Evolutionary conservation across 2,797 vertebrate genomes (phyloP).

Genomic region (Sciaenops ocellatus): DNA sequence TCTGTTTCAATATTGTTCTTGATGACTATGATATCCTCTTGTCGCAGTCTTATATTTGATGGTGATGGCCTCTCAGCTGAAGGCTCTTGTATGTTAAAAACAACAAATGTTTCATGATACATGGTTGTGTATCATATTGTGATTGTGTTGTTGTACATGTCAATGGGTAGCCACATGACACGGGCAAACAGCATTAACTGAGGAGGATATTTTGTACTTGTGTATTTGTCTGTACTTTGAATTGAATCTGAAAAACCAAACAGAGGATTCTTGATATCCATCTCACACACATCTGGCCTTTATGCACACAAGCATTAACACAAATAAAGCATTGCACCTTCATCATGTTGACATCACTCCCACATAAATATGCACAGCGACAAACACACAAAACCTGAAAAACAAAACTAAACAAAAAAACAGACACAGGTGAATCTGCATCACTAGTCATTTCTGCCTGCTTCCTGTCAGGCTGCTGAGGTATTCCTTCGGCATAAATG

Average conservation of each 20-base stretch:
- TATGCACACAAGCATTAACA: slow-evolving; percentile 55
- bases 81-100: slow-evolving; percentile 78
- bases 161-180: slow-evolving; percentile 83
- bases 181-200: slow-evolving; percentile 78
- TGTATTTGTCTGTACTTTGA: slow-evolving; percentile 79
- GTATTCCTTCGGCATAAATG: slow-evolving; percentile 44
- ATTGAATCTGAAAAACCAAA: slow-evolving; percentile 64
- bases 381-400: slow-evolving; percentile 20
- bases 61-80: slow-evolving; percentile 71
- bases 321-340: slow-evolving; percentile 37
- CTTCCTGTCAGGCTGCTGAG: slow-evolving; percentile 56
- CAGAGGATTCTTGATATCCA: slow-evolving; percentile 49
- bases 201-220: slow-evolving; percentile 82
- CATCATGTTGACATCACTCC: slow-evolving; percentile 39
- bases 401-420: neutral
- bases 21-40: slow-evolving; percentile 78
- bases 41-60: slow-evolving; percentile 79
- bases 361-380: slow-evolving; percentile 37
- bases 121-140: slow-evolving; percentile 85
- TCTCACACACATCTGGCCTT: slow-evolving; percentile 60
- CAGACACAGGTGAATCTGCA: slow-evolving; percentile 16
- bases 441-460: slow-evolving; percentile 42
- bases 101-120: slow-evolving; percentile 80
- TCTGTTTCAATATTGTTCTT: slow-evolving; percentile 76
- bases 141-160: slow-evolving; percentile 90